Conservation (phyloP, 1,140 invertebrate species). For the Eumaeus atala region DNA sequence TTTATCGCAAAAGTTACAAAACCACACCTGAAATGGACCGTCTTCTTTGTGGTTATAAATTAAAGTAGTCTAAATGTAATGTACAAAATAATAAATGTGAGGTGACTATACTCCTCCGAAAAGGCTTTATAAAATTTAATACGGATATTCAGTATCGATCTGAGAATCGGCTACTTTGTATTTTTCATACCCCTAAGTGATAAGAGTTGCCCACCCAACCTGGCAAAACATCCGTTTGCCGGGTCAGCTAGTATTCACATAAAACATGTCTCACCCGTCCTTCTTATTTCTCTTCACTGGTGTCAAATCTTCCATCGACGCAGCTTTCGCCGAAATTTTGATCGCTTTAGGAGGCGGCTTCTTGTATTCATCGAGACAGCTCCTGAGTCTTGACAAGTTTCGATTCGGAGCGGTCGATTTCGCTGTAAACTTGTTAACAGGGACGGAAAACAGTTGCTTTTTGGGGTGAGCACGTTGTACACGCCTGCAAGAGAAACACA, state of each 20-base stretch:
- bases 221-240: no score
- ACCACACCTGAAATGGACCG: no score
- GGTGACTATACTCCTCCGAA: no score
- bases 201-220: no score
- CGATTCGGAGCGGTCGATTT: constrained; percentile 28
- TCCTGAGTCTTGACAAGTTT: constrained; percentile 42
- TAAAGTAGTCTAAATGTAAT: no score
- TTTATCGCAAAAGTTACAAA: no score
- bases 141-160: no score
- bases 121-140: no score
- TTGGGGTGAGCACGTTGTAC: constrained; percentile 42
- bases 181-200: no score
- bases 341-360: constrained; percentile 20
- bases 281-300: constrained; percentile 42
- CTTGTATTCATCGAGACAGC: constrained; percentile 45
- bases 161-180: no score
- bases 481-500: constrained; percentile 26
- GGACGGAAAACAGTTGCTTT: constrained; percentile 51
- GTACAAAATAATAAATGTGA: no score
- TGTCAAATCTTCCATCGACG: constrained; percentile 61
- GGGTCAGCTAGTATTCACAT: not conserved
- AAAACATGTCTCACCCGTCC: constrained; percentile 40
- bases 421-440: constrained; percentile 58
- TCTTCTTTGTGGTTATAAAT: no score
- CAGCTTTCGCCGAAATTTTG: constrained; percentile 44